Evolutionary conservation across 1,140 invertebrate species (phyloP).

Genomic region (Atopsyche davidsoni): DNA sequence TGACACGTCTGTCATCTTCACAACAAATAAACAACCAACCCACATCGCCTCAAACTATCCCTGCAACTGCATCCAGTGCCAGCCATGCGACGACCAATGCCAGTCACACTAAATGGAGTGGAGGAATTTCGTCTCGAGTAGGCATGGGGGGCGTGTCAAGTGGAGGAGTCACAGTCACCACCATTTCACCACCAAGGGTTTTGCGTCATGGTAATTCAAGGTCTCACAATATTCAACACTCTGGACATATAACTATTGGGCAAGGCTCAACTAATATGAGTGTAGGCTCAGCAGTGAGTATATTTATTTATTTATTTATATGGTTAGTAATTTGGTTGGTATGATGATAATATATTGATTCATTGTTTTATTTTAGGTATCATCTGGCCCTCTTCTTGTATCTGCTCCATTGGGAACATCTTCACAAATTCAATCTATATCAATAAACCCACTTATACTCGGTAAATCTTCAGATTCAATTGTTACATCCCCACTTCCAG

Average conservation of each 20-base stretch:
- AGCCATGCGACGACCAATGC: constrained; percentile 44
- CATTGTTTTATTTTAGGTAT: constrained; percentile 20
- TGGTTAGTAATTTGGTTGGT: background rate
- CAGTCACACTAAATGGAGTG: constrained; percentile 41
- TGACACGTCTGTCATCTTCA: constrained; percentile 71
- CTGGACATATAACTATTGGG: constrained; percentile 28
- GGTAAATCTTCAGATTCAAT: constrained; percentile 41
- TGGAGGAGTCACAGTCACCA: constrained; percentile 59
- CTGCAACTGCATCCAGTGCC: constrained; percentile 34
- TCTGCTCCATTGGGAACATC: constrained; percentile 24
- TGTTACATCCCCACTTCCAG: constrained; percentile 31
- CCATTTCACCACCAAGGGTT: constrained; percentile 49
- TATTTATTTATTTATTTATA: background rate
- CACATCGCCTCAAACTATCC: constrained; percentile 34
- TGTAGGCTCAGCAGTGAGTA: constrained; percentile 22
- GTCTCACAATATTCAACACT: constrained; percentile 20
- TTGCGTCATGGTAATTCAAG: constrained; percentile 34
- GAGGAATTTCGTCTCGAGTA: constrained; percentile 13
- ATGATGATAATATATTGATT: constrained; percentile 1
- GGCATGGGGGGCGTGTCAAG: constrained; percentile 46
- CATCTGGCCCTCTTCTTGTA: constrained; percentile 23
- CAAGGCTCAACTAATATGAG: constrained; percentile 18
- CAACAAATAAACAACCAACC: constrained; percentile 56
- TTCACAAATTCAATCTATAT: constrained; percentile 39
- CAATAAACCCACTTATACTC: constrained; percentile 38